A percentile compares a stretch with the other conserved stretches of the same genome.
These are phyloP conservation scores for Malurus cyaneus DNA, from an alignment of 2,113 vertebrate genomes.

Conservation along the genomic window DNA sequence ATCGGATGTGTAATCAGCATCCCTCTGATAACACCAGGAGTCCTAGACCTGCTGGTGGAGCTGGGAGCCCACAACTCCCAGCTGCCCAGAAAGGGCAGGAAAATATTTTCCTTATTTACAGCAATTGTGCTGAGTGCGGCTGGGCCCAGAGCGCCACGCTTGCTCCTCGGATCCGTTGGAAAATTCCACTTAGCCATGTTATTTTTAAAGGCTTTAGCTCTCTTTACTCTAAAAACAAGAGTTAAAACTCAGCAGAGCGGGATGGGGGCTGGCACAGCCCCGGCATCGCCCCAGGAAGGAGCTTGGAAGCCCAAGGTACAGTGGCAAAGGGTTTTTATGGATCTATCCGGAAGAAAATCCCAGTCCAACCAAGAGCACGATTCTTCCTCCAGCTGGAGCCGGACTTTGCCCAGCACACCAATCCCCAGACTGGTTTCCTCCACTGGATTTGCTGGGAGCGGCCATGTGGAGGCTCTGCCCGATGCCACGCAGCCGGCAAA, in stretches of 20 bases:
- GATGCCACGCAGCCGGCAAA: accelerated
- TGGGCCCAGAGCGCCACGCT: accelerated
- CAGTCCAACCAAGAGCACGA: neutral
- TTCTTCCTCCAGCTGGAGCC: neutral
- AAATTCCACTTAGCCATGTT: neutral
- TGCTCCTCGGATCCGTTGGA: neutral
- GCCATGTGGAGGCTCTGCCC: neutral
- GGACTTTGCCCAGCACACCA: neutral
- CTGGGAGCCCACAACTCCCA: neutral
- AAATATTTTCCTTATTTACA: neutral
- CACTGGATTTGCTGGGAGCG: neutral
- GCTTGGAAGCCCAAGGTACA: neutral
- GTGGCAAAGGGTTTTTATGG: accelerated
- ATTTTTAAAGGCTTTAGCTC: conserved; percentile 25
- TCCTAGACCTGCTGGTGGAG: neutral
- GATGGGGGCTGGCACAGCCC: neutral
- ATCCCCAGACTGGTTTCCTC: neutral
- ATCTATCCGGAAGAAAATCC: neutral
- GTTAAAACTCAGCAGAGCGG: neutral
- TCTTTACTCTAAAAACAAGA: conserved; percentile 26
- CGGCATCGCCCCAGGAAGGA: neutral
- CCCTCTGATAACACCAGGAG: neutral
- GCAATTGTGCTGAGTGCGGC: neutral
- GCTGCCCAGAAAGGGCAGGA: neutral
- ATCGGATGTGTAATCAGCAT: neutral